phyloP scores from a whole-genome alignment of 2,113 vertebrate species.

The Crotalus tigris region DNA sequence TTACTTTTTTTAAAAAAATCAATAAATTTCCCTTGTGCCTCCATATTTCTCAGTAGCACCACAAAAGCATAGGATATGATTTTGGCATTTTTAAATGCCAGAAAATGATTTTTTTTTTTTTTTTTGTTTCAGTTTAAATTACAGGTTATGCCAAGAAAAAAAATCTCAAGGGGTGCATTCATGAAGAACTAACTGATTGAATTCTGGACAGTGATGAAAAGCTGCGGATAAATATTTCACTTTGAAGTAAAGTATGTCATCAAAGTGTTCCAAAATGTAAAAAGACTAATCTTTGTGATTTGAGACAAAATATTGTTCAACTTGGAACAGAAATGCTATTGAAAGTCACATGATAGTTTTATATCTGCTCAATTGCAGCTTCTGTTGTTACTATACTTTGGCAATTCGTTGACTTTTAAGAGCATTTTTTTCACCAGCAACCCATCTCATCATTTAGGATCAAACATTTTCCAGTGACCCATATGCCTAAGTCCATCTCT shows the following conservation, averaged over 20 bases:
- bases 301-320: constrained; percentile 2
- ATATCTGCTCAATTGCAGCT: constrained; percentile 5
- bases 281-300: background rate
- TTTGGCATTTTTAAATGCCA: background rate
- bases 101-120: background rate
- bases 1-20: background rate
- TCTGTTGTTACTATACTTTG: constrained; percentile 17
- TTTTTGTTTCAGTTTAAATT: background rate
- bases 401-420: background rate
- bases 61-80: background rate
- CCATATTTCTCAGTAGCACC: background rate
- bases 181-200: constrained; percentile 1
- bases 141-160: background rate
- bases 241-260: background rate
- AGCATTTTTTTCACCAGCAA: background rate
- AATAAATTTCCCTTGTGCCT: background rate
- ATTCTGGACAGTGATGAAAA: background rate
- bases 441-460: constrained; percentile 30
- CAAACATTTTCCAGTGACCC: constrained; percentile 32
- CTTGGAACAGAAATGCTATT: background rate
- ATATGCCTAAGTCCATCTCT: constrained; percentile 6
- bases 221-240: background rate
- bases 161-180: background rate
- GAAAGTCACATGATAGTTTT: background rate
- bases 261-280: background rate